Evolutionary conservation across 2,888 invertebrate genomes (phyloP), one percentile per base, ranked within the genome.

Genomic region (Rutpela maculata): DNA sequence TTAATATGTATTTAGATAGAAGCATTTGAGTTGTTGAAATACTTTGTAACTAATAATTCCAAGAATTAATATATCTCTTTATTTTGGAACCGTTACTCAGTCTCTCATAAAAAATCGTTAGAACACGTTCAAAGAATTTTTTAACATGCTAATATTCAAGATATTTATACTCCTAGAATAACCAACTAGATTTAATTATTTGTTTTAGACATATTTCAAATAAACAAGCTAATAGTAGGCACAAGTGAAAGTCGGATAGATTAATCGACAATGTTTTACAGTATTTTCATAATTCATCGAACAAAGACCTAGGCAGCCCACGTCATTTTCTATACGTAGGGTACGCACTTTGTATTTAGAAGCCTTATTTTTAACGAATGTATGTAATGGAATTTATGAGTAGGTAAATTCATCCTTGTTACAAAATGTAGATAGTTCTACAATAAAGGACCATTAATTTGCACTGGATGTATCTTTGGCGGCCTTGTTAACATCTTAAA

Each of bases 1-100:
- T n/a, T n/a, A 60, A 60, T 26, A 60, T 26, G 18, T 18, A 60
- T 22, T 26, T 15, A 18, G 10, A 18, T 18, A 57, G 1, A 18
- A 12, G 7, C 26, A 60, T 60, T 3, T 12, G 60, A 22, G 60
- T 15, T 22, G 60, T 15, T 26, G 18, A 60, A 60, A 22, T 60
- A 11, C 60, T 26, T 10, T 15, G 26, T 60, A 60, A 60, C 22
- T 60, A 60, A 60, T 22, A 60, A 60, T 22, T 60, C 60, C 22
- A 60, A 10, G 60, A 60, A 15, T 1, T 10, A 22, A 60, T 43
- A 43, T 12, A 43, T 43, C 22, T 60, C 60, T 26, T 22, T 60
- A 60, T 22, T 60, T 19, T 26, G 18, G 26, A 60, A 60, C 60
- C 12, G 10, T 26, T 22, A 60, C 18, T 60, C 18, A 15, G 60